These are phyloP conservation scores for Ondatra zibethicus DNA, from an alignment of 2,113 vertebrate genomes.

Conservation along the genomic window DNA sequence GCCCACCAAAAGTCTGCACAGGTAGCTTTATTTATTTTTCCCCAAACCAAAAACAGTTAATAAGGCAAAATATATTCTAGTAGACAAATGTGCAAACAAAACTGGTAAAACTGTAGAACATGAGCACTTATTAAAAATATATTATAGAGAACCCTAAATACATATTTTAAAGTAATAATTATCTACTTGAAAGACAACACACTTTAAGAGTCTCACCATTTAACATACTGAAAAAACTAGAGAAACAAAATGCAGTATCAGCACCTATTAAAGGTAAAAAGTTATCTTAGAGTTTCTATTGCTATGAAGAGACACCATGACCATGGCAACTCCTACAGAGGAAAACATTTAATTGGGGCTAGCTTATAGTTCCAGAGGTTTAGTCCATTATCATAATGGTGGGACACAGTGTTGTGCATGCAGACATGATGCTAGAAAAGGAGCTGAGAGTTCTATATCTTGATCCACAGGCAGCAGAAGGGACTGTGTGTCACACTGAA, in stretches of 20 bases:
- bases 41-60: not conserved
- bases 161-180: not conserved
- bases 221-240: not conserved
- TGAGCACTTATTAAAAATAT: not conserved
- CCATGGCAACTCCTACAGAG: not conserved
- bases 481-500: not conserved
- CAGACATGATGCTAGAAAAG: not conserved
- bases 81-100: not conserved
- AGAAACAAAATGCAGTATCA: not conserved
- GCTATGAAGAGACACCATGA: not conserved
- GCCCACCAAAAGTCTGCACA: not conserved
- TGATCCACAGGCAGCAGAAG: not conserved
- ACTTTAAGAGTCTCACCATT: not conserved
- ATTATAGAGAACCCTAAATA: not conserved
- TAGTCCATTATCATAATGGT: not conserved
- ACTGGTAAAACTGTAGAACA: not conserved
- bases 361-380: not conserved
- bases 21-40: not conserved
- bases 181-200: not conserved
- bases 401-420: not conserved
- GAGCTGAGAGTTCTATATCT: not conserved
- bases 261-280: not conserved
- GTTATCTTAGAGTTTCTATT: not conserved
- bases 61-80: not conserved
- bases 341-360: not conserved